Percentiles rank a stretch among this genome's conserved stretches.
Conservation (phyloP, 2,888 invertebrate species). For the Gonocerus acuteangulatus region DNA sequence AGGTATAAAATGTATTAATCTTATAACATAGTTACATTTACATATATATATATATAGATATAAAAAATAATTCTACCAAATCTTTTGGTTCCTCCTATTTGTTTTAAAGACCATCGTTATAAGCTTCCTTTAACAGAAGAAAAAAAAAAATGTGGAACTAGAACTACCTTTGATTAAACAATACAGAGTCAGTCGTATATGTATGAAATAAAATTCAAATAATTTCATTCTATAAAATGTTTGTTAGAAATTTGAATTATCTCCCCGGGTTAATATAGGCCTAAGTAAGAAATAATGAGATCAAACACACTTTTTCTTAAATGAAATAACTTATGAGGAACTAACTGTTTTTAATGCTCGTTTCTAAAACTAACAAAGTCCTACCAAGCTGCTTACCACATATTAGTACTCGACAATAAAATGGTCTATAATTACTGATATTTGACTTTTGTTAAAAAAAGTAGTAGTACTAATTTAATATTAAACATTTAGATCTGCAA, state of each 20-base stretch:
- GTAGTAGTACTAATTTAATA: conserved; percentile 9
- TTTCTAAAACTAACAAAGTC: conserved; percentile 11
- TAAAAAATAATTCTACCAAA: conserved; percentile 23
- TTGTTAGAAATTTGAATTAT: neutral
- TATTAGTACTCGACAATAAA: conserved; percentile 11
- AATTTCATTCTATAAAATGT: too few species aligned
- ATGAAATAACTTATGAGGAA: conserved; percentile 21
- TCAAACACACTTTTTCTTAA: conserved; percentile 13
- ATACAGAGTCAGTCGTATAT: conserved; percentile 19
- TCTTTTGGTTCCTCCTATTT: conserved; percentile 16
- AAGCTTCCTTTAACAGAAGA: neutral
- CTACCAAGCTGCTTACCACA: conserved; percentile 18
- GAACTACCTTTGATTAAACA: conserved; percentile 18
- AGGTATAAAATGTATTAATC: conserved; percentile 3
- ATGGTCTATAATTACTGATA: conserved; percentile 8
- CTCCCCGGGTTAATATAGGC: conserved; percentile 13
- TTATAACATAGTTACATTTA: conserved; percentile 7
- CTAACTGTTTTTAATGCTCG: conserved; percentile 16
- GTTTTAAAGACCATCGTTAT: conserved; percentile 4
- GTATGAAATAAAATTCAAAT: neutral
- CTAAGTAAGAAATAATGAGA: conserved; percentile 25
- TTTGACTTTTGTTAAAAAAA: conserved; percentile 3
- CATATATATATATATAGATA: conserved; percentile 13
- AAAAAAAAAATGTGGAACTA: conserved; percentile 1
- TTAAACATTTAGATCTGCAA: conserved; percentile 22